Base-by-base conservation (phyloP, 2,888 invertebrate genomes). In the Merodon equestris region DNA sequence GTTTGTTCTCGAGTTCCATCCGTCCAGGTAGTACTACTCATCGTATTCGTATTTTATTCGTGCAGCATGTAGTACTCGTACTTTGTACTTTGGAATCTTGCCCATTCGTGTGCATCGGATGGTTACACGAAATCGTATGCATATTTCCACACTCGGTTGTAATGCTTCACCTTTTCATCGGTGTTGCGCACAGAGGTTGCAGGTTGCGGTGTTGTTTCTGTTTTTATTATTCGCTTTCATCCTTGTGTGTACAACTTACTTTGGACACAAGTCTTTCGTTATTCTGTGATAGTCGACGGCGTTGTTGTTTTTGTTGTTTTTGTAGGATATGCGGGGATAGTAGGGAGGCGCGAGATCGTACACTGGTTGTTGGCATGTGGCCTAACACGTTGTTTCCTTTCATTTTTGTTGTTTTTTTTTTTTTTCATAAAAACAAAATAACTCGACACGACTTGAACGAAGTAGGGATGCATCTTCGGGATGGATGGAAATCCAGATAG, bases 71-170 rank as follows among this genome's bases (percentile, higher is more conserved):
- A 44, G 18, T 48, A n/a, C 18, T 45, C 19, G 9, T 58, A 40
- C 15, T 14, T 38, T 47, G 40, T 34, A 18, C 60, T 51, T 58
- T 70, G 79, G 74, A 70, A 79, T 79, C 58, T 54, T 70, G 74
- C 68, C 74, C 79, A 64, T 70, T 74, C 79, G 56, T 74, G 74
- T 73, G 68, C 63, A 79, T 79, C 74, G 45, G 54, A 68, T 68
- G 67, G 79, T 60, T 79, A 72, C 79, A 79, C 54, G 74, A 57
- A 70, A 70, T 70, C 74, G 74, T 70, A 79, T 79, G 79, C 74
- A 79, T 73, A 79, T 79, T 79, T 79, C 74, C 74, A 79, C 79
- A 79, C 73, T 79, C 50, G 53, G 50, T 68, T 73, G 77, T 74
- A 68, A 68, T 79, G 79, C 54, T 70, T 79, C 70, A 74, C 74